Evolutionary conservation across 2,113 vertebrate genomes (phyloP).

Genomic region (Holacanthus passer): DNA sequence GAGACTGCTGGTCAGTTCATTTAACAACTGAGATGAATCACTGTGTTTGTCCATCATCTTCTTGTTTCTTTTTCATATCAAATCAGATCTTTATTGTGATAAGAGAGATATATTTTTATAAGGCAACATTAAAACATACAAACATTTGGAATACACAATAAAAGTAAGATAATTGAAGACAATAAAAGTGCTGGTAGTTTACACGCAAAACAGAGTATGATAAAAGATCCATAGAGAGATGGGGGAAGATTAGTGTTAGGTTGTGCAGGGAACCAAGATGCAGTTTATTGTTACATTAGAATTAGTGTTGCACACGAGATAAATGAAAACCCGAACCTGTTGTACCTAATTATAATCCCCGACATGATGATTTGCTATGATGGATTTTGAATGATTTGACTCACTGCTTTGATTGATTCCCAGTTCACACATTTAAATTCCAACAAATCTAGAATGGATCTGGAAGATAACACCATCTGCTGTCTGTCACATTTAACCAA

Average conservation of each 20-base stretch:
- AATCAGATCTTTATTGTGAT: background rate
- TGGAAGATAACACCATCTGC: background rate
- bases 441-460: background rate
- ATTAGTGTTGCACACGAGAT: too few relatives aligned
- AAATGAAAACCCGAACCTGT: too few relatives aligned
- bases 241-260: too few relatives aligned
- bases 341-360: too few relatives aligned
- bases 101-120: background rate
- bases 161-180: background rate
- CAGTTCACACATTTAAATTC: background rate
- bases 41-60: background rate
- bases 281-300: too few relatives aligned
- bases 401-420: background rate
- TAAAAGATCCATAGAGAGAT: too few relatives aligned
- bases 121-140: background rate
- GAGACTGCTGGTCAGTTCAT: constrained; percentile 49
- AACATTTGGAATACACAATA: too few relatives aligned
- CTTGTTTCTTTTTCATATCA: background rate
- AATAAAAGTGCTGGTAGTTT: too few relatives aligned
- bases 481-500: background rate
- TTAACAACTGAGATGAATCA: background rate
- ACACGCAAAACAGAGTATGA: too few relatives aligned
- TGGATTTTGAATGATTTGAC: background rate
- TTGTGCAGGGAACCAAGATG: too few relatives aligned
- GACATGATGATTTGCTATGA: too few relatives aligned